Evolutionary conservation across 2,797 vertebrate genomes (phyloP).

Genomic region (Arnoldichthys spilopterus): DNA sequence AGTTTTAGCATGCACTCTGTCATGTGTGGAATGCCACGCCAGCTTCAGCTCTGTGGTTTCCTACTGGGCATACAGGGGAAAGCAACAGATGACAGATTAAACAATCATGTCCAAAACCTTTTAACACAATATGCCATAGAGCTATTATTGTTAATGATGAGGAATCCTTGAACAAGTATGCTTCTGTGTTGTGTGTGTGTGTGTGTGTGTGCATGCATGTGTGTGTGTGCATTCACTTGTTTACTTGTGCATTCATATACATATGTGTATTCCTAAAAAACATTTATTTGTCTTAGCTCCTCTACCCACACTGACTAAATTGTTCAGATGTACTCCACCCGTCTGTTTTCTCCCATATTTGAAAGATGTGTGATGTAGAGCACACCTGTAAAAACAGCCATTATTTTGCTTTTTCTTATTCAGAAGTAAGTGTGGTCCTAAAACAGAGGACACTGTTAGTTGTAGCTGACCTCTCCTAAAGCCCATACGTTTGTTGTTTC

Average conservation of each 20-base stretch:
- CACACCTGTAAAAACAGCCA: no score
- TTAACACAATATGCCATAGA: not conserved
- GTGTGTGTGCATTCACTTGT: not conserved
- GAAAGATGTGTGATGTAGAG: not conserved
- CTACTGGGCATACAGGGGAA: not conserved
- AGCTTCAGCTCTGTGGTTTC: conserved; percentile 12
- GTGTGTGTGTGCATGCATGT: not conserved
- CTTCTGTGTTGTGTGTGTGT: not conserved
- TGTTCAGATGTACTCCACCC: no score
- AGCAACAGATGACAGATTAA: conserved; percentile 2
- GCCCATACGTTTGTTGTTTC: no score
- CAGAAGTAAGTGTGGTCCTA: no score
- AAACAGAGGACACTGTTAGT: no score
- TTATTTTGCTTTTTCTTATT: no score
- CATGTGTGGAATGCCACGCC: conserved; percentile 31
- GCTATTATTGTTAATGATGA: conserved; percentile 3
- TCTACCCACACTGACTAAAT: no score
- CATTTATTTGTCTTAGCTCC: not conserved
- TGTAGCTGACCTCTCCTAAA: no score
- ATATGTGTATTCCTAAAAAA: not conserved
- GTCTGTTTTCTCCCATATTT: not conserved
- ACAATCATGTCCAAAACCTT: conserved; percentile 1
- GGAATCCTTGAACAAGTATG: not conserved
- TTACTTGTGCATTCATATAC: not conserved
- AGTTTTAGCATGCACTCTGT: conserved; percentile 31